phyloP scores from a whole-genome alignment of 2,797 vertebrate species.

The Chiroxiphia lanceolata region DNA sequence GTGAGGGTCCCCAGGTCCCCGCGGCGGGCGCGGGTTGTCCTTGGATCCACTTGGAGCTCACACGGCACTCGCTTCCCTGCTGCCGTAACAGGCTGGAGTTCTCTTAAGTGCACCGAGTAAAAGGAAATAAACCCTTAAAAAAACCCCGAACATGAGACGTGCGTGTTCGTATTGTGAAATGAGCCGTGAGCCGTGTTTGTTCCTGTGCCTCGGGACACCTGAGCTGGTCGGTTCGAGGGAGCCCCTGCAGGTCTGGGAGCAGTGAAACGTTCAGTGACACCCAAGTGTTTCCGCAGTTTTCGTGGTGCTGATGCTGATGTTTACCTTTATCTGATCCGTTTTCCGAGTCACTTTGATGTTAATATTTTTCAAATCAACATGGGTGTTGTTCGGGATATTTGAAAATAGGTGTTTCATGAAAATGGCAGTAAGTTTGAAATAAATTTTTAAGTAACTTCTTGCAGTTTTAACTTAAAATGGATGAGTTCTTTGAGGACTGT shows the following conservation, averaged over 20 bases:
- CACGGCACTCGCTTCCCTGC: neutral
- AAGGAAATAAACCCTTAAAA: neutral
- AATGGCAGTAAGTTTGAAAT: neutral
- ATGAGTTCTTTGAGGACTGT: neutral
- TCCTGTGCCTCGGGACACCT: neutral
- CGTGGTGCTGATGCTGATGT: neutral
- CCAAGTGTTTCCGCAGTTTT: neutral
- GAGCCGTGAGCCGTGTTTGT: too few relatives aligned
- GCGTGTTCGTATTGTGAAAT: neutral
- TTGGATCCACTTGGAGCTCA: neutral
- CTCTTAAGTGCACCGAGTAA: neutral
- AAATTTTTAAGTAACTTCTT: neutral
- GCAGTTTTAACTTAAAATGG: neutral
- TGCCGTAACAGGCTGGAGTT: neutral
- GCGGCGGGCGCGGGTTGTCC: neutral
- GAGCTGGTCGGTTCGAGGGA: neutral
- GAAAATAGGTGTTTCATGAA: neutral
- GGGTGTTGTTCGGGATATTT: neutral
- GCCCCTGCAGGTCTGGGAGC: neutral
- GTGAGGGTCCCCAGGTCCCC: neutral
- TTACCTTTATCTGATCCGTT: neutral
- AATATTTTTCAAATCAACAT: neutral
- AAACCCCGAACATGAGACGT: neutral
- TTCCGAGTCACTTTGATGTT: neutral
- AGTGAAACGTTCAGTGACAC: neutral